Base-by-base conservation (phyloP, 2,113 vertebrate genomes). In the Neopipo cinnamomea region DNA sequence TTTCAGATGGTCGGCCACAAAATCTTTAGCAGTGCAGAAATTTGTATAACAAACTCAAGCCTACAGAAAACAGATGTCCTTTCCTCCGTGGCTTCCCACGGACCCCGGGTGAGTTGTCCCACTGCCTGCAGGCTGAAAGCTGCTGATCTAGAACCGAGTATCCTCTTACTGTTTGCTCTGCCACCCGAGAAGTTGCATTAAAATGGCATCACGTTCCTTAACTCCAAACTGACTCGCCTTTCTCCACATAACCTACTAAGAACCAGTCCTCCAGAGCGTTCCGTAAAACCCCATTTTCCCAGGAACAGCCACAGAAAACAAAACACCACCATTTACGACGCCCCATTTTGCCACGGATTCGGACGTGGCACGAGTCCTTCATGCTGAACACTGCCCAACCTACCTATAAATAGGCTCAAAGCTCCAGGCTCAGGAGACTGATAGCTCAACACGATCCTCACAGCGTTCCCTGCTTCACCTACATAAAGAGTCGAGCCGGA, bases 91-190 rank as follows among this genome's bases (percentile, higher is more conserved):
- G 58, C 49, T 93, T 91, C 80, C 70, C 74, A 52, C 14, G 2
- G 50, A 77, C 47, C 17, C 50, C 1, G 1, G 3, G 1, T 19
- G 42, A 89, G 72, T 18, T 62, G 37, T 52, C 56, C 31, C 53
- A 31, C 50, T 10, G 37, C 55, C 79, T 23, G 67, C 65, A 63
- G 83, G 46, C 49, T 5, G 14, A 83, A 90, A 83, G 80, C 73
- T 71, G 55, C 89, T 6, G 35, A 84, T 95, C 95, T 91, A 93
- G 91, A 95, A 93, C 89, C 6, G 5, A 66, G 73, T 92, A 95
- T 94, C 95, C 85, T 59, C 85, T 96, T 94, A 97, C 92, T 91
- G 90, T 67, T 92, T 67, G 85, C 42, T 85, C 81, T 95, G 94
- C 91, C 73, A 83, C 6, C 82, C 4, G 79, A 93, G 83, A 96